phyloP scores from a whole-genome alignment of 35 echinoderm and acorn worm genomes.

The Apostichopus japonicus region DNA sequence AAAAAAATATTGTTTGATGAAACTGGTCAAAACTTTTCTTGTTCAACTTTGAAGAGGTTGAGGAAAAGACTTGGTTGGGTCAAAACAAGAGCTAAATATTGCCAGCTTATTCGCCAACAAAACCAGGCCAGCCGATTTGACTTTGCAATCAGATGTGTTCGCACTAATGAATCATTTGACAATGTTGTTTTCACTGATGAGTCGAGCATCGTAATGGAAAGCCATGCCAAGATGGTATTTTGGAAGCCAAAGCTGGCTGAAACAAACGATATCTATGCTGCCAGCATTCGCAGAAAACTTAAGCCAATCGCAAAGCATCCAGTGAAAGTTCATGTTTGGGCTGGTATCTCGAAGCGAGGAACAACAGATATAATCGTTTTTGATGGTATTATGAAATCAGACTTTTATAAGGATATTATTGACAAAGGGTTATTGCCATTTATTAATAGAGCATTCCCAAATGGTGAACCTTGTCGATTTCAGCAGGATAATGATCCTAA shows the following conservation, averaged over 20 bases:
- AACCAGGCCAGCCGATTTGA: slow-evolving; percentile 16
- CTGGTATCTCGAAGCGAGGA: slow-evolving; percentile 41
- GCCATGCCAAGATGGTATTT: slow-evolving; percentile 29
- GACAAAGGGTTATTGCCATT: not conserved
- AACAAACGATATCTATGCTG: slow-evolving; percentile 11
- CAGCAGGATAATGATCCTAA: slow-evolving; percentile 72
- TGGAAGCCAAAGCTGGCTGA: slow-evolving; percentile 37
- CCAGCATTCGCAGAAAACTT: not conserved
- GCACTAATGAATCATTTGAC: slow-evolving; percentile 27
- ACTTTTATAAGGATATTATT: slow-evolving; percentile 30
- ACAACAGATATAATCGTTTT: slow-evolving; percentile 17
- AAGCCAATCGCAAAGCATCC: slow-evolving; percentile 61
- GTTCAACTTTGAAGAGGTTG: slow-evolving; percentile 10
- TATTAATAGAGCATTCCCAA: not conserved
- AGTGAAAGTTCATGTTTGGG: slow-evolving; percentile 54
- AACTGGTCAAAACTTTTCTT: not conserved
- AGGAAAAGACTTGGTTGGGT: slow-evolving; percentile 20
- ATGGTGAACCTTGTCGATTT: slow-evolving; percentile 19
- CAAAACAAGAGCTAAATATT: slow-evolving; percentile 45
- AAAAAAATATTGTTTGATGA: slow-evolving; percentile 7
- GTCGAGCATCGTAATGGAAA: slow-evolving; percentile 36
- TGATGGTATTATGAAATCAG: slow-evolving; percentile 59
- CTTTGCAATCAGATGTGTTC: not conserved
- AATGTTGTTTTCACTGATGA: slow-evolving; percentile 66
- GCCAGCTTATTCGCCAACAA: slow-evolving; percentile 25